phyloP scores from a whole-genome alignment of 2,113 vertebrate species.

The Azemiops feae region DNA sequence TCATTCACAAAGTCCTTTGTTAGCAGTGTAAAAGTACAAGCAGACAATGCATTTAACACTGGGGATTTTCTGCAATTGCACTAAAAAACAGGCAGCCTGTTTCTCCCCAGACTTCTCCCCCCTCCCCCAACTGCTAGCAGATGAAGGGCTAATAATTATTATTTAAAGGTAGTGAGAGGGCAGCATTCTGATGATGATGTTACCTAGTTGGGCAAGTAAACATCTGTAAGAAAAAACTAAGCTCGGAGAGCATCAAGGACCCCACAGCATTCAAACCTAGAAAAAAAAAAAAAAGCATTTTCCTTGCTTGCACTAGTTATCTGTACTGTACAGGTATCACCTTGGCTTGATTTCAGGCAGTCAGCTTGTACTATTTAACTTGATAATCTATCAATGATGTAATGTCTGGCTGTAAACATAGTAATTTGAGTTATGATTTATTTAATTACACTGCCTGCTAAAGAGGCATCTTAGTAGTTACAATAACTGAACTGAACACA shows the following conservation, averaged over 20 bases:
- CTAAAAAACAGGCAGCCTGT: background rate
- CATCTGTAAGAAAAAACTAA: background rate
- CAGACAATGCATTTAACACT: background rate
- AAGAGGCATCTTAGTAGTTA: background rate
- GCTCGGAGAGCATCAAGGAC: background rate
- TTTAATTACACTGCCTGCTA: background rate
- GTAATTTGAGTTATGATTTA: background rate
- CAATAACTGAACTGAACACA: background rate
- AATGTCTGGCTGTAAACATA: background rate
- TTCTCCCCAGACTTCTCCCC: background rate
- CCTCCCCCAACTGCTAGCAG: background rate
- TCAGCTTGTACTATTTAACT: background rate
- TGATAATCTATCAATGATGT: background rate
- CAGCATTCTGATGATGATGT: background rate
- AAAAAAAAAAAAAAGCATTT: background rate
- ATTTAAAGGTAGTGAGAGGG: background rate
- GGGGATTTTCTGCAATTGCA: background rate
- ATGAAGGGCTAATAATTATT: background rate
- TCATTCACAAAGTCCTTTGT: slow-evolving; percentile 10
- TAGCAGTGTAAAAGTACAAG: background rate
- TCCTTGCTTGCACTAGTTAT: background rate
- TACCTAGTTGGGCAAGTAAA: background rate
- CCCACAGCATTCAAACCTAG: background rate
- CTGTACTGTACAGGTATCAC: background rate
- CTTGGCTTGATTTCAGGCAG: background rate